Percentiles rank a stretch among this genome's conserved stretches.
Evolutionary conservation across 2,797 vertebrate genomes (phyloP).

Genomic region (Gymnodraco acuticeps): DNA sequence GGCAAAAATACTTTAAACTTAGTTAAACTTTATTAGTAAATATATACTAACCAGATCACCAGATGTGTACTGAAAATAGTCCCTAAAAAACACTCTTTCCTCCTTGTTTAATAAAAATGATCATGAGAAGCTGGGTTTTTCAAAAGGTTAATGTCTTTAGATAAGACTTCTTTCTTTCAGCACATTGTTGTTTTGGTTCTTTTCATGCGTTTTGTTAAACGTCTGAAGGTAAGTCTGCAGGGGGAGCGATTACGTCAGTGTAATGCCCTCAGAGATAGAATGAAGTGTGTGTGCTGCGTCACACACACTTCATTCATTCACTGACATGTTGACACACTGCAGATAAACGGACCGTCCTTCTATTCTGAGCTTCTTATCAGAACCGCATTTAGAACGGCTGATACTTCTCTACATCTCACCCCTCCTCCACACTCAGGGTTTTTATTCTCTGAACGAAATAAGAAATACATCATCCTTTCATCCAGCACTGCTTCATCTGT

Average conservation of each 20-base stretch:
- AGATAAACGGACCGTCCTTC: conserved; percentile 42
- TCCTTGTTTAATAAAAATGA: too few relatives aligned
- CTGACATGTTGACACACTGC: neutral
- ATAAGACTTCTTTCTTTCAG: too few relatives aligned
- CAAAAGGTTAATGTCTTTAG: too few relatives aligned
- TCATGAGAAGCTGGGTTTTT: too few relatives aligned
- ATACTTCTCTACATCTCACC: neutral
- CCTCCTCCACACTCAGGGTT: too few relatives aligned
- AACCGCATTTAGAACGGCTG: conserved; percentile 12
- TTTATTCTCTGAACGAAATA: neutral
- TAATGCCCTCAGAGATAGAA: neutral
- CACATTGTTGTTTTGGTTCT: neutral
- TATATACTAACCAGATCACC: too few relatives aligned
- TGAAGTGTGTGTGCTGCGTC: neutral
- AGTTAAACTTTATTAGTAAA: too few relatives aligned
- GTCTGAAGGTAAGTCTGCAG: too few relatives aligned
- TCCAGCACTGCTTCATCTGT: too few relatives aligned
- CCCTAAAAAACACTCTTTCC: too few relatives aligned
- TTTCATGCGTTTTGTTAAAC: neutral
- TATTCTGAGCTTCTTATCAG: conserved; percentile 73
- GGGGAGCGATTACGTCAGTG: rapidly evolving
- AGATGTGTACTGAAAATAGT: too few relatives aligned
- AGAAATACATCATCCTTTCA: neutral
- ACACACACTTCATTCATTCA: conserved; percentile 1
- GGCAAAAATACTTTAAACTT: too few relatives aligned